Evolutionary conservation across 2,888 invertebrate genomes (phyloP).

Genomic region (Ctena decussata): DNA sequence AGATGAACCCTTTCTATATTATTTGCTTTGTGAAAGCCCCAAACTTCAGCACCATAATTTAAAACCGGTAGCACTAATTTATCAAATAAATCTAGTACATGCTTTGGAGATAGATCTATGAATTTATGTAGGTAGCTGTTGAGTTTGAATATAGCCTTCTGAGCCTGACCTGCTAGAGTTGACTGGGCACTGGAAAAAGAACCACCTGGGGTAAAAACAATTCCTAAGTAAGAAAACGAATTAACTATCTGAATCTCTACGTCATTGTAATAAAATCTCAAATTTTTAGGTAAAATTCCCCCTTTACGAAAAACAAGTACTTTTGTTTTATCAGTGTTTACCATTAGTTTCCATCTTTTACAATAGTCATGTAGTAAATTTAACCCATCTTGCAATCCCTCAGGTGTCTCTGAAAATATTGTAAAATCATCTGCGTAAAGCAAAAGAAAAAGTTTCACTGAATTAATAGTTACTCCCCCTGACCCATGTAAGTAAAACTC

Average conservation of each 20-base stretch:
- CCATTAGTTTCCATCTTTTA: background rate
- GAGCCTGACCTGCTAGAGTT: background rate
- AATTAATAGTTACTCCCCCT: background rate
- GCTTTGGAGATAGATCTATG: background rate
- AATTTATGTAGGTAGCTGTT: background rate
- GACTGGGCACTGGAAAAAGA: background rate
- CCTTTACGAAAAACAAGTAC: background rate
- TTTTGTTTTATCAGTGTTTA: conserved; percentile 9
- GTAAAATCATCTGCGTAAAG: conserved; percentile 9
- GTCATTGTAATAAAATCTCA: background rate
- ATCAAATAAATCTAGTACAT: background rate
- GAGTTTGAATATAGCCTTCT: background rate
- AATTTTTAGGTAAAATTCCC: background rate
- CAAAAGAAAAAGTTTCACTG: background rate
- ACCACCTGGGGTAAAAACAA: background rate
- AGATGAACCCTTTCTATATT: background rate
- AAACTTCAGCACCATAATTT: background rate
- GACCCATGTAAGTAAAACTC: background rate
- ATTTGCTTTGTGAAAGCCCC: background rate
- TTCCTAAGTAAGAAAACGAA: background rate
- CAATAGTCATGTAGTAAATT: background rate
- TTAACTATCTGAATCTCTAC: background rate
- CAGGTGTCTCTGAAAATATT: background rate
- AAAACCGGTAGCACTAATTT: background rate
- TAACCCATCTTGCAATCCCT: background rate